Percentiles rank a stretch among this genome's conserved stretches.
Conservation (phyloP, 2,113 vertebrate genomes). For the Rhadina sibilatrix region DNA sequence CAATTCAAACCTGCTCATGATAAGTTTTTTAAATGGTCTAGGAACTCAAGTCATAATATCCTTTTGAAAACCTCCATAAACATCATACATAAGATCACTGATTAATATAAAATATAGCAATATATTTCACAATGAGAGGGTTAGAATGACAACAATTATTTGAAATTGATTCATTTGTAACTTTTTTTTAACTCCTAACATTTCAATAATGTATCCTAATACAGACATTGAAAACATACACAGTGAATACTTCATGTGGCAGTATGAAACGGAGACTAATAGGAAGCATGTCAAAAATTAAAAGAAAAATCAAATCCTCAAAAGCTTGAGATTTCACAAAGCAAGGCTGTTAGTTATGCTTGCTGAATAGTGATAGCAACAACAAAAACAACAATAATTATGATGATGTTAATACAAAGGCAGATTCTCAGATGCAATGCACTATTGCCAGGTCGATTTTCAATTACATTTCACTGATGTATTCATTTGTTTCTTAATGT, state of each 20-base stretch:
- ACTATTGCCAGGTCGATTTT: slow-evolving; percentile 78
- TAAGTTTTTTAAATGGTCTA: not conserved
- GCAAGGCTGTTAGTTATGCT: slow-evolving; percentile 48
- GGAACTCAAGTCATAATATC: not conserved
- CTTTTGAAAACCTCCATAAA: not conserved
- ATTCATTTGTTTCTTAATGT: slow-evolving; percentile 85
- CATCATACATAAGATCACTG: not conserved
- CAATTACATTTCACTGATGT: slow-evolving; percentile 82
- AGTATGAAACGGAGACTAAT: slow-evolving; percentile 40
- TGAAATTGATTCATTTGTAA: not conserved
- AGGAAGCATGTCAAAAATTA: slow-evolving; percentile 28
- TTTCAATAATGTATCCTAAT: not conserved
- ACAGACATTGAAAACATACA: not conserved
- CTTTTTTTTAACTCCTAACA: not conserved
- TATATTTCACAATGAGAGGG: not conserved
- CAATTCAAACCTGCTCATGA: not conserved
- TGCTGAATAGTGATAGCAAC: slow-evolving; percentile 62
- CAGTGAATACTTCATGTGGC: not conserved
- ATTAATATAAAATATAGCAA: not conserved
- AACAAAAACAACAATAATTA: slow-evolving; percentile 71
- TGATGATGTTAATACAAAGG: slow-evolving; percentile 73
- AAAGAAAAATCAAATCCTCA: slow-evolving; percentile 57
- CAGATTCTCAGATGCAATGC: slow-evolving; percentile 75
- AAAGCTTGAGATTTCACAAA: slow-evolving; percentile 57
- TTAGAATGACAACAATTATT: not conserved